Conservation (phyloP, 2,113 vertebrate genomes). For the Myrmophylax atrothorax region DNA sequence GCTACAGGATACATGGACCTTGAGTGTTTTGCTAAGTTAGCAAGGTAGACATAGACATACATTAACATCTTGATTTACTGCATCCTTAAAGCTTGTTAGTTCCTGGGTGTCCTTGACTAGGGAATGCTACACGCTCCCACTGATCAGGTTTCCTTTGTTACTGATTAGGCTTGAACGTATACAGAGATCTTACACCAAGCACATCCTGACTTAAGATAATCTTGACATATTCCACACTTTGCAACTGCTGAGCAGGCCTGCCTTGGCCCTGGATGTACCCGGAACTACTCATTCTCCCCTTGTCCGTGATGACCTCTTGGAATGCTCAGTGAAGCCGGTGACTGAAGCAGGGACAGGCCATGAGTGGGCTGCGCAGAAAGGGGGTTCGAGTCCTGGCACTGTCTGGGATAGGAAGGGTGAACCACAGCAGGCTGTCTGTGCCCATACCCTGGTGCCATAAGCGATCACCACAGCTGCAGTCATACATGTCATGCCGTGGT, state of each 20-base stretch:
- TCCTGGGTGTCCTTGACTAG: not conserved
- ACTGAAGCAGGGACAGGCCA: no score
- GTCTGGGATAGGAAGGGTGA: no score
- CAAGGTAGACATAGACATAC: no score
- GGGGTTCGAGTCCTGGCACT: not conserved
- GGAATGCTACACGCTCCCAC: not conserved
- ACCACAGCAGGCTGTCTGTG: no score
- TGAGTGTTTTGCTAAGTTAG: no score
- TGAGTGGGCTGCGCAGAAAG: not conserved
- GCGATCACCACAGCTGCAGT: no score
- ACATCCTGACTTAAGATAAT: not conserved
- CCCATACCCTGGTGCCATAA: rapidly evolving
- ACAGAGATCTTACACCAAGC: not conserved
- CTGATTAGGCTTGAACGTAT: not conserved
- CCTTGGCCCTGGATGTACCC: not conserved
- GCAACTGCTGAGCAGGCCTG: no score
- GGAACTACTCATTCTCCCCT: not conserved
- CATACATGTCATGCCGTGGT: rapidly evolving
- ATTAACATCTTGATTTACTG: no score
- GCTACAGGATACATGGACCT: not conserved
- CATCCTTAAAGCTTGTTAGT: not conserved
- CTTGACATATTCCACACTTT: rapidly evolving
- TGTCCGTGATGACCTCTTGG: no score
- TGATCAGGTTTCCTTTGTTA: not conserved
- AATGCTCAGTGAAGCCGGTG: no score